Percentiles rank a stretch among this genome's conserved stretches.
Evolutionary conservation across 2,888 invertebrate species (phyloP).

Genomic region (Calephelis perditalis): DNA sequence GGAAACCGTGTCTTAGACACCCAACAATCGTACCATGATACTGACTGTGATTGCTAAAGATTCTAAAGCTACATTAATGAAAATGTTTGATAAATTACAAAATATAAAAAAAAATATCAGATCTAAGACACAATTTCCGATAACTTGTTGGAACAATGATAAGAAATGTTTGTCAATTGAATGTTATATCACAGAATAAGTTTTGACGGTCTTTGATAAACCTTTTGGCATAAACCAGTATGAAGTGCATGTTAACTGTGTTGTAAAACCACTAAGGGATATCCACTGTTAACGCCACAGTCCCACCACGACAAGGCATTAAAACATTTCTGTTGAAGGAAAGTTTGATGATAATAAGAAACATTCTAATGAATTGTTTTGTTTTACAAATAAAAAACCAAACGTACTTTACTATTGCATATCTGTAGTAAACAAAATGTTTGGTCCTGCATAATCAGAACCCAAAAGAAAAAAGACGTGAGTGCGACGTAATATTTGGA

Average conservation of each 20-base stretch:
- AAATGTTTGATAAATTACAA: neutral
- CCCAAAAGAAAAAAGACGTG: neutral
- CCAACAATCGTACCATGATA: neutral
- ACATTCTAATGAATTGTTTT: neutral
- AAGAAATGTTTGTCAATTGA: constrained; percentile 20
- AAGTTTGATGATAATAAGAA: neutral
- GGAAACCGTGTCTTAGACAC: constrained; percentile 5
- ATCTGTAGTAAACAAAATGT: no score
- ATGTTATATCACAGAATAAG: neutral
- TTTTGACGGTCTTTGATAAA: neutral
- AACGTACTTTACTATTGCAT: no score
- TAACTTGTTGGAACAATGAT: neutral
- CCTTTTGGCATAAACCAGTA: constrained; percentile 29
- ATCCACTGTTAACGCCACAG: neutral
- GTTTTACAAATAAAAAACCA: no score
- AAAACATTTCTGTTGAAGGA: neutral
- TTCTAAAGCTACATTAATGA: neutral
- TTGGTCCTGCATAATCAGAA: no score
- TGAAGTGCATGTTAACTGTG: constrained; percentile 44
- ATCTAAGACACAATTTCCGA: constrained; percentile 1
- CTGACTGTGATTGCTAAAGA: neutral
- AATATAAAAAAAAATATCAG: neutral
- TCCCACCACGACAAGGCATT: neutral
- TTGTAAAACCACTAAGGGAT: constrained; percentile 33
- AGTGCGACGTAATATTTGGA: neutral